A percentile compares a stretch with the other conserved stretches of the same genome.
phyloP scores from a whole-genome alignment of 2,888 invertebrate species.

The Herminia tarsipennalis region DNA sequence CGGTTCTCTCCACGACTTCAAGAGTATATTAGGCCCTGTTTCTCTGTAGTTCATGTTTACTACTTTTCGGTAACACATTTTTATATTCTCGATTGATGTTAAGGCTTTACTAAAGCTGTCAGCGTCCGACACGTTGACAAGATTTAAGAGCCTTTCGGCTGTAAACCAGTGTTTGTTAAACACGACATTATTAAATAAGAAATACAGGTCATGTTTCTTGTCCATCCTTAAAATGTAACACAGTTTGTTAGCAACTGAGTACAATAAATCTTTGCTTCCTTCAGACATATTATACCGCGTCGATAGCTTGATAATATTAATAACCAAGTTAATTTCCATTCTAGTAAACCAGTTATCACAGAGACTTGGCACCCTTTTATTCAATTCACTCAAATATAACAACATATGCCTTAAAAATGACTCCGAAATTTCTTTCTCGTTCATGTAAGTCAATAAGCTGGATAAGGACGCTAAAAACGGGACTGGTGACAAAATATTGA shows the following conservation, averaged over 20 bases:
- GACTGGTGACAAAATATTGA: conserved; percentile 68
- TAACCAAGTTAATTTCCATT: conserved; percentile 85
- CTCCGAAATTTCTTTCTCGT: conserved; percentile 64
- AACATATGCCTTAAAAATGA: conserved; percentile 66
- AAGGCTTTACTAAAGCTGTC: conserved; percentile 72
- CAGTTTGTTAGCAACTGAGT: conserved; percentile 86
- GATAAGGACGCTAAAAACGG: conserved; percentile 73
- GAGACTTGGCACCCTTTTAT: conserved; percentile 66
- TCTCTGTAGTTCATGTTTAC: conserved; percentile 65
- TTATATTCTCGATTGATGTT: conserved; percentile 68
- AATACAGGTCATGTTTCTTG: conserved; percentile 84
- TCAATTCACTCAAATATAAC: conserved; percentile 74
- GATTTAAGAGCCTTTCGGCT: conserved; percentile 82
- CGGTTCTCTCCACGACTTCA: conserved; percentile 85
- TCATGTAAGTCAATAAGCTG: conserved; percentile 60
- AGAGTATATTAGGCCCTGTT: conserved; percentile 67
- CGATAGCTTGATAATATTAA: conserved; percentile 78
- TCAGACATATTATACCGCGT: conserved; percentile 65
- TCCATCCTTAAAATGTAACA: conserved; percentile 86
- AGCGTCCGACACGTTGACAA: conserved; percentile 79
- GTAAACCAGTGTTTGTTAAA: conserved; percentile 87
- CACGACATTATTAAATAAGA: conserved; percentile 85
- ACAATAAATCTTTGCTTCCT: conserved; percentile 79
- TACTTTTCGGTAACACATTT: conserved; percentile 72
- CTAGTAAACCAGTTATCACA: conserved; percentile 87